phyloP scores from a whole-genome alignment of 2,888 invertebrate genomes.

The Cheilosia scutellata region DNA sequence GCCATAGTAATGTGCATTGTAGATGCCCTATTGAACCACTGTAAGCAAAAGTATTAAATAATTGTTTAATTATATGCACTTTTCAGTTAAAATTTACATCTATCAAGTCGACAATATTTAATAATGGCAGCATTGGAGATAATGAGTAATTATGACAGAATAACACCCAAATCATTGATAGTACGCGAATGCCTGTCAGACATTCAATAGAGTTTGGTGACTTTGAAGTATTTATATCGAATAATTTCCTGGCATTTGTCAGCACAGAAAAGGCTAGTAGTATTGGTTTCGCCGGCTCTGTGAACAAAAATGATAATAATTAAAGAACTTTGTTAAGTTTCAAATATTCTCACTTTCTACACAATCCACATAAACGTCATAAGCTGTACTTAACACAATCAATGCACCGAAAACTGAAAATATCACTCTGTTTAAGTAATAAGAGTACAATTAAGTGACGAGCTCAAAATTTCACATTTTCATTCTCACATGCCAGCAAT shows the following conservation, averaged over 20 bases:
- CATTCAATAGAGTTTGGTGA: constrained; percentile 46
- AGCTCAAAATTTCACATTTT: not conserved
- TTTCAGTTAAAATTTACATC: constrained; percentile 4
- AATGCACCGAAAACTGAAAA: constrained; percentile 48
- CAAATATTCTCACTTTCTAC: constrained; percentile 13
- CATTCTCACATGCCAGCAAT: constrained; percentile 55
- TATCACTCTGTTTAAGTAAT: constrained; percentile 27
- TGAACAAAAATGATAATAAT: not conserved
- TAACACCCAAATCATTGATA: constrained; percentile 64
- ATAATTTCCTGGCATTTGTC: constrained; percentile 49
- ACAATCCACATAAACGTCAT: constrained; percentile 35
- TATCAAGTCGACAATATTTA: constrained; percentile 27
- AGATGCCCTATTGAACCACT: constrained; percentile 81
- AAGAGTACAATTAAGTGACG: not conserved
- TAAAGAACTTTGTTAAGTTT: not conserved
- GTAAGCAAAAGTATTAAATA: not conserved
- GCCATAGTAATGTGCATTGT: constrained; percentile 83
- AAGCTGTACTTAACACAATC: constrained; percentile 42
- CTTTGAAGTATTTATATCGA: constrained; percentile 28
- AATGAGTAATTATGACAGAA: constrained; percentile 41
- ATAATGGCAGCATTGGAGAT: constrained; percentile 11
- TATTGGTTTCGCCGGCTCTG: constrained; percentile 12
- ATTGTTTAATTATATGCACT: not conserved
- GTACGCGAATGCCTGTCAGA: constrained; percentile 52
- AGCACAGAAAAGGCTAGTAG: constrained; percentile 50